phyloP scores from a whole-genome alignment of 2,113 vertebrate species.

The Henicopernis longicauda region DNA sequence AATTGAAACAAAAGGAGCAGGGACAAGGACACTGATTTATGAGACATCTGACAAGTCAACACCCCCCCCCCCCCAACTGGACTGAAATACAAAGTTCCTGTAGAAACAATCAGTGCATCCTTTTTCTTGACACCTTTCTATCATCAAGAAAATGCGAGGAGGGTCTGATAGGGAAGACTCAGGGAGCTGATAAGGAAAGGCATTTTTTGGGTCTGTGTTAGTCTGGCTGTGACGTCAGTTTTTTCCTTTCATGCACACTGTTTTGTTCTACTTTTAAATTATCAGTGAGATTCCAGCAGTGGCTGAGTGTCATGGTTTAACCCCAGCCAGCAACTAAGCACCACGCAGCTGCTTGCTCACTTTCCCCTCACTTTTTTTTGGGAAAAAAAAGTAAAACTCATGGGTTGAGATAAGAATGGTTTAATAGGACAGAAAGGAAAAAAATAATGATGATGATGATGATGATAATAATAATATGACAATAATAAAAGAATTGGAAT shows the following conservation, averaged over 20 bases:
- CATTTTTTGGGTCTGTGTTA: not conserved
- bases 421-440: too few relatives aligned
- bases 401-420: too few relatives aligned
- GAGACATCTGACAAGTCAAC: not conserved
- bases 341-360: too few relatives aligned
- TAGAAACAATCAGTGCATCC: not conserved
- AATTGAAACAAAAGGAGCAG: not conserved
- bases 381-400: too few relatives aligned
- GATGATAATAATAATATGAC: too few relatives aligned
- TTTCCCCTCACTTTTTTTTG: too few relatives aligned
- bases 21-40: not conserved
- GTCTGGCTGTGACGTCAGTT: not conserved
- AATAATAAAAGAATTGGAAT: too few relatives aligned
- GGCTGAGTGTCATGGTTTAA: not conserved
- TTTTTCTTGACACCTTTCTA: not conserved
- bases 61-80: fast-evolving
- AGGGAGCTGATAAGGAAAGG: not conserved
- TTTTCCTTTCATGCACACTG: not conserved
- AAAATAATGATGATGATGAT: too few relatives aligned
- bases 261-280: not conserved
- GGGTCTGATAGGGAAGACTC: not conserved
- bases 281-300: not conserved
- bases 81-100: not conserved
- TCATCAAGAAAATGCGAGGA: not conserved
- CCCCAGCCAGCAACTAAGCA: too few relatives aligned